phyloP scores from a whole-genome alignment of 2,113 vertebrate species.

The Melospiza georgiana region DNA sequence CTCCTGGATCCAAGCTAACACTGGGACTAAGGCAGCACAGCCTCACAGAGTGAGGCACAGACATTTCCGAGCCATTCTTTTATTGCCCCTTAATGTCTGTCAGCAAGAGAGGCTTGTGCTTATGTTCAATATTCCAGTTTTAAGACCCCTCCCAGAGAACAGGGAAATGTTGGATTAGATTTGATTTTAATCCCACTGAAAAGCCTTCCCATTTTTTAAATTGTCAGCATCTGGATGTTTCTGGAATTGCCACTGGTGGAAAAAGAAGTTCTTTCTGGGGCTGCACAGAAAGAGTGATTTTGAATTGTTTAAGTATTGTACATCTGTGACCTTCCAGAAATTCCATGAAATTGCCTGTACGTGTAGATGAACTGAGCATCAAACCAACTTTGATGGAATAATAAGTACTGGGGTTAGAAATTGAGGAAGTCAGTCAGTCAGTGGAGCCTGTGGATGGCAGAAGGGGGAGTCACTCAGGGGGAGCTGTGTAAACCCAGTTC shows the following conservation, averaged over 20 bases:
- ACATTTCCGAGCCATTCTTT: neutral
- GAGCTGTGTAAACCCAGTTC: conserved; percentile 18
- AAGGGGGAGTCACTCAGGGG: neutral
- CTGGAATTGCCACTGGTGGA: neutral
- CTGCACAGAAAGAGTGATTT: neutral
- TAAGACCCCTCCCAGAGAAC: neutral
- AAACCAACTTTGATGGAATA: neutral
- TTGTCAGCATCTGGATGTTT: neutral
- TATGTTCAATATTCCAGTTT: neutral
- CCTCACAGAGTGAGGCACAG: neutral
- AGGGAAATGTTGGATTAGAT: neutral
- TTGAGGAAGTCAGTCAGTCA: neutral
- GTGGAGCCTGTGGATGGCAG: neutral
- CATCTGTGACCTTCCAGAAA: neutral
- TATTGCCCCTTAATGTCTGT: neutral
- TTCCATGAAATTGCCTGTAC: neutral
- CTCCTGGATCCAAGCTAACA: neutral
- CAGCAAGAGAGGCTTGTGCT: neutral
- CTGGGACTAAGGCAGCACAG: neutral
- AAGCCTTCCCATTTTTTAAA: neutral
- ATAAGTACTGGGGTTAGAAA: neutral
- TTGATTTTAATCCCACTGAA: neutral
- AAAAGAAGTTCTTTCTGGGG: neutral
- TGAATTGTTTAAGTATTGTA: neutral
- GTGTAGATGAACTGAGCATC: neutral